These are phyloP conservation scores for Timema cristinae DNA, from an alignment of 2,888 invertebrate genomes.

Conservation along the genomic window DNA sequence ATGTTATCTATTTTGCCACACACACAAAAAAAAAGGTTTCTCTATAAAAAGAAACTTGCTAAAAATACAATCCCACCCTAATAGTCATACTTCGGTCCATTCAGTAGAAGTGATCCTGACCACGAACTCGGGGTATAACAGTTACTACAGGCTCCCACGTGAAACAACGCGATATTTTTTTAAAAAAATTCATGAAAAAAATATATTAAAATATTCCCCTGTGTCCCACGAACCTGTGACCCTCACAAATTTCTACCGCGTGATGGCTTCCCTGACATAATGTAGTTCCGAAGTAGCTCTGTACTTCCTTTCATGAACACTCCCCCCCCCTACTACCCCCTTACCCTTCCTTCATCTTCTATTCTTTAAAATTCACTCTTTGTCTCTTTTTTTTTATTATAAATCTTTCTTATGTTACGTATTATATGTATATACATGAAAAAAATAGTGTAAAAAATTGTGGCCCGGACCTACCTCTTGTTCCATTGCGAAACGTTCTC, in stretches of 20 bases:
- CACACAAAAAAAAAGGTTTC: too few relatives aligned
- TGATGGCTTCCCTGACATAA: too few relatives aligned
- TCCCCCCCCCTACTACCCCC: neutral
- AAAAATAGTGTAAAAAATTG: neutral
- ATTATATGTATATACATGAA: conserved; percentile 11
- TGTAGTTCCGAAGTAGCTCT: neutral
- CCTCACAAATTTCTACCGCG: neutral
- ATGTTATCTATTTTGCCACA: too few relatives aligned
- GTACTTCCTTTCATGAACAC: neutral
- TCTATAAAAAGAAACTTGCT: too few relatives aligned
- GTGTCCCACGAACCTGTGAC: conserved; percentile 11
- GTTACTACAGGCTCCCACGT: too few relatives aligned
- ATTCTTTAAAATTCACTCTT: neutral
- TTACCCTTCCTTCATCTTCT: neutral
- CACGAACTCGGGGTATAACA: too few relatives aligned
- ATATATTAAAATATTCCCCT: neutral
- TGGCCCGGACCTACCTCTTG: neutral
- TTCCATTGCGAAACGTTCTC: neutral
- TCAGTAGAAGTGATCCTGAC: too few relatives aligned
- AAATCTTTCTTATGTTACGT: neutral
- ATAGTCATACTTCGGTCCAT: too few relatives aligned
- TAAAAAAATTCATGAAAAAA: too few relatives aligned
- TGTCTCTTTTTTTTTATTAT: conserved; percentile 4
- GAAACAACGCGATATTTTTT: too few relatives aligned
- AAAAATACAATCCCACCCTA: too few relatives aligned